Evolutionary conservation across 2,888 invertebrate species (phyloP).

Genomic region (Rhagium mordax): DNA sequence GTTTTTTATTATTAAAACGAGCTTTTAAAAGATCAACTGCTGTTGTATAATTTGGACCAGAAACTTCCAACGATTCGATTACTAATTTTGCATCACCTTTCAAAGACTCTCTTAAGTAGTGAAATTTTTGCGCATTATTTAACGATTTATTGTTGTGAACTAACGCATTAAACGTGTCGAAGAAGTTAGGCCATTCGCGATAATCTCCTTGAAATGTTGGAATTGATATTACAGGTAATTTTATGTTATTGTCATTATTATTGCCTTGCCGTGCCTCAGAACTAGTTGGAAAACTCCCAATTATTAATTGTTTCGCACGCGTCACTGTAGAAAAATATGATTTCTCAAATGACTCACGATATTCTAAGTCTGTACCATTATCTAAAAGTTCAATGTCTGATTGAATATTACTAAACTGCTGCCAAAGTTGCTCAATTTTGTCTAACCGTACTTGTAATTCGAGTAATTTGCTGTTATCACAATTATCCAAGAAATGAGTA

Average conservation of each 20-base stretch:
- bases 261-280: not conserved
- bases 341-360: not conserved
- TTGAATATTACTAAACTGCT: not conserved
- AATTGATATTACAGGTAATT: not conserved
- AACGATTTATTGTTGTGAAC: not conserved
- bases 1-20: not conserved
- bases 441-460: not conserved
- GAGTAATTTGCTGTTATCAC: not conserved
- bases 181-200: not conserved
- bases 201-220: not conserved
- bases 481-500: not conserved
- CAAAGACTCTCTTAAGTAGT: not conserved
- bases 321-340: not conserved
- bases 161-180: not conserved
- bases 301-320: not conserved
- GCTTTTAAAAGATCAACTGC: not conserved
- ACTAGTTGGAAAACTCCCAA: too few relatives aligned
- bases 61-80: not conserved
- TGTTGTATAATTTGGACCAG: not conserved
- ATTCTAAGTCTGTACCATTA: not conserved
- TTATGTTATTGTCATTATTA: not conserved
- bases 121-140: slow-evolving; percentile 1
- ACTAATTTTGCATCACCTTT: not conserved
- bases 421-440: not conserved
- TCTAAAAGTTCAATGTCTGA: not conserved